Evolutionary conservation across 2,888 invertebrate genomes (phyloP), one percentile per base, ranked within the genome.

Genomic region (Amphipyra berbera): DNA sequence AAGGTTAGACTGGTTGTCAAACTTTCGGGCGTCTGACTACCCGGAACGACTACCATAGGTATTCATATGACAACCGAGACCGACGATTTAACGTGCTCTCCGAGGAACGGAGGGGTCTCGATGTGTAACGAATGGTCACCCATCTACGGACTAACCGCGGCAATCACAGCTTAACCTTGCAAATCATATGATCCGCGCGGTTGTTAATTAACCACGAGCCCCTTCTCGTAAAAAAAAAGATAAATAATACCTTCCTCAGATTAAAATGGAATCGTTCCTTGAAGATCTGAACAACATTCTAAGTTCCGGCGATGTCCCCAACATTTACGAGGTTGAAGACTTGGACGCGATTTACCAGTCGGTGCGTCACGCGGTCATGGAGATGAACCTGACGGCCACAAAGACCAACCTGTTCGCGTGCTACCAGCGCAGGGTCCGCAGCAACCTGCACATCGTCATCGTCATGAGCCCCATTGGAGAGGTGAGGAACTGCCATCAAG

Each of bases 231-330:
- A n/a, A n/a, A n/a, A n/a, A n/a, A 21, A 21, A 21, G 3, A 3
- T 21, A 21, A 21, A 45, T 41, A 30, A 30, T 30, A 30, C 6
- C 30, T 30, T 30, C 42, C n/a, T 44, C 90, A 98, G 96, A 98
- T 98, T 53, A 98, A 98, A 95, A 96, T 97, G 91, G 98, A 98
- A 82, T 96, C 97, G 0, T 98, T 98, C 89, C 94, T 98, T 52
- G 98, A 98, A 87, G 98, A 98, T 81, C 94, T 98, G 47, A 98
- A 98, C 90, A 98, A 98, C 83, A 95, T 98, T 54, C 88, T 98
- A 27, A 98, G 98, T 85, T 97, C 97, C 9, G 98, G 98, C 0
- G 98, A 98, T 87, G 98, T 98, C 3, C 98, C 98, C 0, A 98
- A 98, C 84, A 96, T 98, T 15, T 98, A 97, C 88, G 96, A 97